Percentiles rank a stretch among this genome's conserved stretches.
Conservation (phyloP, 2,113 vertebrate genomes). For the Loxodonta africana region DNA sequence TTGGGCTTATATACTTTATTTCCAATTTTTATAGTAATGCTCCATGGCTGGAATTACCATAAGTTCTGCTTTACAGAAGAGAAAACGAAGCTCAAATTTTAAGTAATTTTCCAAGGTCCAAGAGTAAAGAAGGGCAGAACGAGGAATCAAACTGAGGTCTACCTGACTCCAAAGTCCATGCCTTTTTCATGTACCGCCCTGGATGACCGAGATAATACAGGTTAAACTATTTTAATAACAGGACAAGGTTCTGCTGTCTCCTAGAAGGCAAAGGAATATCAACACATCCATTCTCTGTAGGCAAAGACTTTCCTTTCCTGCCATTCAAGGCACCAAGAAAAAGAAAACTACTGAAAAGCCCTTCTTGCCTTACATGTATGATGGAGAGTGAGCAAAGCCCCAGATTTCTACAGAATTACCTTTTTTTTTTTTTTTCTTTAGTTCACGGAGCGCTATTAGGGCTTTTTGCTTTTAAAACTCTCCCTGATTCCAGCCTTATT, state of each 20-base stretch:
- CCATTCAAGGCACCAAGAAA: neutral
- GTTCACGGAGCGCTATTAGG: neutral
- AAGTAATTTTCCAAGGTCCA: neutral
- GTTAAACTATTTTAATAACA: neutral
- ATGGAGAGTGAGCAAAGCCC: neutral
- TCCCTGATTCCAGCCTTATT: neutral
- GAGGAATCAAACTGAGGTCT: neutral
- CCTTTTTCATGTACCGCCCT: neutral
- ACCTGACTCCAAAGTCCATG: neutral
- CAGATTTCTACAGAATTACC: neutral
- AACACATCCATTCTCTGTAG: neutral
- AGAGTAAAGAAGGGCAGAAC: neutral
- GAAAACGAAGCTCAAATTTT: constrained; percentile 12
- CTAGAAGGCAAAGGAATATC: neutral
- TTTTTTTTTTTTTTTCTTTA: neutral
- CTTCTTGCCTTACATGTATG: neutral
- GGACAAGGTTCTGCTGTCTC: neutral
- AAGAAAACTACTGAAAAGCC: neutral
- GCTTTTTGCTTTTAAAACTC: constrained; percentile 14
- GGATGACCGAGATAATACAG: neutral
- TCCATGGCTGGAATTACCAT: neutral
- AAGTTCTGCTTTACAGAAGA: neutral
- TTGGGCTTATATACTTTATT: neutral
- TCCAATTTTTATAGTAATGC: neutral
- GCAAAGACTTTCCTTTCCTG: neutral